Evolutionary conservation across 2,888 invertebrate species (phyloP).

Genomic region (Lasius fuliginosus): DNA sequence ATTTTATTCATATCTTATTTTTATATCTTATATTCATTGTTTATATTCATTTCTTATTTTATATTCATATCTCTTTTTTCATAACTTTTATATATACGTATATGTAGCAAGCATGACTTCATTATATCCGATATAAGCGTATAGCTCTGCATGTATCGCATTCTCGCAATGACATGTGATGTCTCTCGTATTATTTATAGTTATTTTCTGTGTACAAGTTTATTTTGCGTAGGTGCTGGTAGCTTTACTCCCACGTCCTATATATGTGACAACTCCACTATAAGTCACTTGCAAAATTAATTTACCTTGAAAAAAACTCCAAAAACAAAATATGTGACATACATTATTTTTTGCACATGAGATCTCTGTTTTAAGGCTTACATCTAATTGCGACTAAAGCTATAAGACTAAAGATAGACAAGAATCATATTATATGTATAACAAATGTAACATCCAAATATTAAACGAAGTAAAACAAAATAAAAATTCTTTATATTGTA

Average conservation of each 20-base stretch:
- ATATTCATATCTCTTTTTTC: not conserved
- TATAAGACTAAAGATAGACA: not conserved
- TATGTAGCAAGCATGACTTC: not conserved
- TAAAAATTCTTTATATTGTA: not conserved
- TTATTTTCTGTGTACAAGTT: constrained; percentile 27
- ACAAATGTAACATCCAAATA: not conserved
- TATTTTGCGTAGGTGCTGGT: constrained; percentile 11
- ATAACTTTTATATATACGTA: not conserved
- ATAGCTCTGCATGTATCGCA: not conserved
- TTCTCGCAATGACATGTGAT: not conserved
- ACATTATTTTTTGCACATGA: not conserved
- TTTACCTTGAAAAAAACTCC: not conserved
- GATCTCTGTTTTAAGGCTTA: not conserved
- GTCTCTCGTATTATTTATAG: constrained; percentile 7
- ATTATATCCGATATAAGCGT: not conserved
- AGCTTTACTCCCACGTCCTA: not conserved
- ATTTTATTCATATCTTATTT: not conserved
- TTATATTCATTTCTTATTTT: not conserved
- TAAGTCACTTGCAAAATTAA: constrained; percentile 35
- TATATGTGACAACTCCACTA: not conserved
- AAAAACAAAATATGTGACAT: constrained; percentile 14
- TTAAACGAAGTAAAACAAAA: not conserved
- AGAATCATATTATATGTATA: not conserved
- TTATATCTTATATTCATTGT: not conserved
- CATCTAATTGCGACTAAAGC: not conserved